These are phyloP conservation scores for Cathartes aura DNA, from an alignment of 2,113 vertebrate genomes.

Conservation along the genomic window DNA sequence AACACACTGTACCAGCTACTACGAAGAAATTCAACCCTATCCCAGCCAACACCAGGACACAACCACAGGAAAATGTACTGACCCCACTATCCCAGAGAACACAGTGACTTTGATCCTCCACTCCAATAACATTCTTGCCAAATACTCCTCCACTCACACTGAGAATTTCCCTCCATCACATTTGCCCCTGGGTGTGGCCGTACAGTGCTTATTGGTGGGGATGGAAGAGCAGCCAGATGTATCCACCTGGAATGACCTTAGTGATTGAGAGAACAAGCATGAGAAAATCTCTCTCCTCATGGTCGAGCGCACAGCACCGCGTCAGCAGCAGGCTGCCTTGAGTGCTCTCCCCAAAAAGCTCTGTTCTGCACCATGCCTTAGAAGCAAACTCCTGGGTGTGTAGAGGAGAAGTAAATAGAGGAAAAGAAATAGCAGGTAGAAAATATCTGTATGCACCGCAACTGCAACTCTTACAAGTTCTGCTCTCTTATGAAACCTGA, in stretches of 20 bases:
- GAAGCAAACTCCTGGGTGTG: neutral
- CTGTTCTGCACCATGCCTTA: neutral
- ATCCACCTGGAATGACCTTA: neutral
- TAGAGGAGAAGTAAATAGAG: neutral
- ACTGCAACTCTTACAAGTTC: neutral
- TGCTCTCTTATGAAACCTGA: neutral
- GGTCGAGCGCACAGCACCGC: fast-evolving
- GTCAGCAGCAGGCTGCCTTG: neutral
- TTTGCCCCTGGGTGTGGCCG: neutral
- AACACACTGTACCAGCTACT: no score
- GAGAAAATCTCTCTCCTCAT: neutral
- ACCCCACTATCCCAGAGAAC: neutral
- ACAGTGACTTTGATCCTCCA: neutral
- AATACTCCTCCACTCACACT: fast-evolving
- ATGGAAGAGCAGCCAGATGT: neutral
- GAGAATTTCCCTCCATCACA: neutral
- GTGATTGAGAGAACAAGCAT: neutral
- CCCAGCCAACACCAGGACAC: no score
- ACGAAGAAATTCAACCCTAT: no score
- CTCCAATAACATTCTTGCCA: neutral
- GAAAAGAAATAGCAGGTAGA: neutral
- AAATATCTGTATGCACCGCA: neutral
- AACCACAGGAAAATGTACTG: neutral
- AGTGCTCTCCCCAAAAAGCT: neutral
- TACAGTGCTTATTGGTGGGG: no score